Evolutionary conservation across 2,797 vertebrate species (phyloP).

Genomic region (Phrynocephalus vlangalii): DNA sequence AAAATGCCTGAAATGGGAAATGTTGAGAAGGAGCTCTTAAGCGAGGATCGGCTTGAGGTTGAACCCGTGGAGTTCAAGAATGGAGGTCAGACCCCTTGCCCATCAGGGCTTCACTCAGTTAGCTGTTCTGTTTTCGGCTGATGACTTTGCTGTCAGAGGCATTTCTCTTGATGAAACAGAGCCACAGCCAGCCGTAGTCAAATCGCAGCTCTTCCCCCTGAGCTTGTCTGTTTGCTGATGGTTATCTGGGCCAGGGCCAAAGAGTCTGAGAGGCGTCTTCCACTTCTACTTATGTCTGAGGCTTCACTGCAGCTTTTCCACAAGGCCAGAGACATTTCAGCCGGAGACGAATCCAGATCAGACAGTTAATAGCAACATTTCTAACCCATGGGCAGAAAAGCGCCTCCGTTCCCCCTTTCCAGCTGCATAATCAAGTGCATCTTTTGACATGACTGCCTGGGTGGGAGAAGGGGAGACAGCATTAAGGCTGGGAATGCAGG

Average conservation of each 20-base stretch:
- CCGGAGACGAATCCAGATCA: conserved; percentile 42
- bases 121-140: conserved; percentile 45
- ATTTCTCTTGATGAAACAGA: conserved; percentile 65
- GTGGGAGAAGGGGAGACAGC: accelerated
- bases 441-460: not conserved
- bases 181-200: conserved; percentile 57
- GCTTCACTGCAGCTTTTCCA: conserved; percentile 42
- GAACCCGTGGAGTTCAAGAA: not conserved
- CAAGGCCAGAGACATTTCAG: conserved; percentile 54
- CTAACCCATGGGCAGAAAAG: conserved; percentile 4
- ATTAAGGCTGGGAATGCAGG: not conserved
- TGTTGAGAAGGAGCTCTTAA: not conserved
- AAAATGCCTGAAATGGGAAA: not conserved
- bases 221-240: conserved; percentile 64
- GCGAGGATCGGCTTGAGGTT: accelerated
- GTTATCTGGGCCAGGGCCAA: conserved; percentile 67
- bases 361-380: conserved; percentile 33
- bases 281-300: conserved; percentile 45
- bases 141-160: conserved; percentile 61
- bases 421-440: not conserved
- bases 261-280: conserved; percentile 67
- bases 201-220: conserved; percentile 61
- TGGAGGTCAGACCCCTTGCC: not conserved
- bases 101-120: not conserved
- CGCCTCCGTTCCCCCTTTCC: not conserved